Evolutionary conservation across 2,797 vertebrate genomes (phyloP), one percentile per base, ranked within the genome.

Genomic region (Balearica regulorum): DNA sequence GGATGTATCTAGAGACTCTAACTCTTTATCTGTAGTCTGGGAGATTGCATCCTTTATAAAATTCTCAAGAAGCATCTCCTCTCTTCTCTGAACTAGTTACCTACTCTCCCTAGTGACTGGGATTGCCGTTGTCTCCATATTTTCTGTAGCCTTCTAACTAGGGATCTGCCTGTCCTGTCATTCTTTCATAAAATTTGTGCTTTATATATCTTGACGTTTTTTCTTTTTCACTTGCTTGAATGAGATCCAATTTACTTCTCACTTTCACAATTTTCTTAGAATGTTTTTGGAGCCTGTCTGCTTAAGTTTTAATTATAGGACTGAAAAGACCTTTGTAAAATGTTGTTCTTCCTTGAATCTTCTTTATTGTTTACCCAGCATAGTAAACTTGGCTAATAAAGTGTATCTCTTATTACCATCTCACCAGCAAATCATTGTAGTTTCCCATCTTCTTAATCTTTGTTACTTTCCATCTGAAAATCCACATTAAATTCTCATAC

Each of bases 271-370:
- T 91, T 85, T 85, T 83, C 71, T 88, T 55, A 12, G 20, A 65
- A 65, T 92, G 69, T 35, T 94, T 87, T 88, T 71, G 41, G 82
- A 92, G 31, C 82, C 84, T 94, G 91, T 81, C 87, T 95, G 79
- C 87, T 92, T 65, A 92, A 87, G 82, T 96, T 89, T 89, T 96
- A 95, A 89, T 97, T 96, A 81, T 16, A 90, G 49, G 72, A 69
- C 65, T 94, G 96, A 78, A 91, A 89, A 91, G 79, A 78, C 69
- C 49, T 88, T 75, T 92, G 61, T 91, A 91, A 95, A 93, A 83
- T 69, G 41, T 54, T 83, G 29, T 10, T 14, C 49, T 86, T 92
- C 49, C 69, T 87, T 71, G 53, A 89, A 53, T 91, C 37, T 26
- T 77, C 73, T 84, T 84, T 87, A 21, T 68, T 94, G 53, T 95